Evolutionary conservation across 1,140 invertebrate species (phyloP), one percentile per base, ranked within the genome.

Genomic region (Scaptomyza pallida): DNA sequence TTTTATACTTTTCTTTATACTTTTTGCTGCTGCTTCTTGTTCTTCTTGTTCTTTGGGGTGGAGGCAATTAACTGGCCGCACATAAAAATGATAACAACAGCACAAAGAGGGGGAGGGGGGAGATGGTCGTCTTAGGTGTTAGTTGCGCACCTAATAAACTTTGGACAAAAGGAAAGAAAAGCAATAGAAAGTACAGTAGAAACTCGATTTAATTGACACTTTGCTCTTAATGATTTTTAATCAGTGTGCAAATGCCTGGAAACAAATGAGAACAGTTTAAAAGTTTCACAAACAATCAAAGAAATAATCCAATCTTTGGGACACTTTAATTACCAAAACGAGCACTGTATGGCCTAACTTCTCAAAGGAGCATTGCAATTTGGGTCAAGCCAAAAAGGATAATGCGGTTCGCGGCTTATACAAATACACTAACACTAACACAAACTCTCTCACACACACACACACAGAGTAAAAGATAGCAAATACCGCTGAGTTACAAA

Each of bases 361-460:
- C 37, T 40, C n/a, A n/a, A 26, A 55, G 23, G 69, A 59, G 62
- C 76, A 75, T 57, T 75, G 61, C 62, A 71, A 85, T 85, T 86
- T 80, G 67, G 80, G 81, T 85, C 80, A 85, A 85, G 73, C 76
- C 76, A 67, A 80, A n/a, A 67, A 71, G 71, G 69, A 86, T 85
- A 77, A 77, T 86, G 69, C 65, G 69, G 62, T 74, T 80, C 62
- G 65, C 69, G 76, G 69, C 69, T 76, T 74, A 41, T 33, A 57
- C 47, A 54, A 45, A 35, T 33, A 41, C 26, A 15, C 2, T 17
- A 17, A 62, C 8, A 64, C 8, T 15, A n/a, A 19, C 26, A 54
- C 15, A 50, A 23, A 21, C 30, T 10, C 13, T 19, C 19, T 48
- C 15, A n/a, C n/a, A 57, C 8, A 0, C 48, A 54, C 8, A 26